Evolutionary conservation across 2,888 invertebrate genomes (phyloP).

Genomic region (Polyploca ridens): DNA sequence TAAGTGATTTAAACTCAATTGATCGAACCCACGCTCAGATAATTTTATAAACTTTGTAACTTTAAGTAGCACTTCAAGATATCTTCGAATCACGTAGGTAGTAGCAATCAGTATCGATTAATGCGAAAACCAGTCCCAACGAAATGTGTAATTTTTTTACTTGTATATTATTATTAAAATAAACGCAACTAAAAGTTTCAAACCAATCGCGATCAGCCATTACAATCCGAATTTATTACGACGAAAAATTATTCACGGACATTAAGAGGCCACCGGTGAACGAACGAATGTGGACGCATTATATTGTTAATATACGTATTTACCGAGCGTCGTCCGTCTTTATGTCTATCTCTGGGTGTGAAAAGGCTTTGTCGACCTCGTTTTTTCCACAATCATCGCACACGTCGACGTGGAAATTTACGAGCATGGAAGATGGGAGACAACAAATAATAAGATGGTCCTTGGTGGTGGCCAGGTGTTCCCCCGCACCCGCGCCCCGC

Average conservation of each 20-base stretch:
- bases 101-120: slow-evolving; percentile 49
- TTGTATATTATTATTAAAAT: slow-evolving; percentile 55
- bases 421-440: slow-evolving; percentile 82
- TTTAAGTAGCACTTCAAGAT: slow-evolving; percentile 52
- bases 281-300: slow-evolving; percentile 52
- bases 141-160: slow-evolving; percentile 47
- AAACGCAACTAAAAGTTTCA: slow-evolving; percentile 68
- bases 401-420: slow-evolving; percentile 83
- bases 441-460: slow-evolving; percentile 80
- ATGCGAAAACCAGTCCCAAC: slow-evolving; percentile 63
- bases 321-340: slow-evolving; percentile 61
- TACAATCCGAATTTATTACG: slow-evolving; percentile 82
- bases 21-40: background rate
- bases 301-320: slow-evolving; percentile 58
- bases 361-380: slow-evolving; percentile 76
- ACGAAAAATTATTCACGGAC: slow-evolving; percentile 81
- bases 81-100: slow-evolving; percentile 60
- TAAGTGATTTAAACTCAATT: too few species aligned
- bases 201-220: slow-evolving; percentile 77
- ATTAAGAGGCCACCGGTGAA: slow-evolving; percentile 65
- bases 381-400: slow-evolving; percentile 81
- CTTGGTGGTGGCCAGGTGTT: slow-evolving; percentile 71
- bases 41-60: slow-evolving; percentile 48
- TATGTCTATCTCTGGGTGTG: slow-evolving; percentile 73
- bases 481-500: slow-evolving; percentile 72